phyloP scores from a whole-genome alignment of 2,797 vertebrate genomes.

The Luscinia luscinia region DNA sequence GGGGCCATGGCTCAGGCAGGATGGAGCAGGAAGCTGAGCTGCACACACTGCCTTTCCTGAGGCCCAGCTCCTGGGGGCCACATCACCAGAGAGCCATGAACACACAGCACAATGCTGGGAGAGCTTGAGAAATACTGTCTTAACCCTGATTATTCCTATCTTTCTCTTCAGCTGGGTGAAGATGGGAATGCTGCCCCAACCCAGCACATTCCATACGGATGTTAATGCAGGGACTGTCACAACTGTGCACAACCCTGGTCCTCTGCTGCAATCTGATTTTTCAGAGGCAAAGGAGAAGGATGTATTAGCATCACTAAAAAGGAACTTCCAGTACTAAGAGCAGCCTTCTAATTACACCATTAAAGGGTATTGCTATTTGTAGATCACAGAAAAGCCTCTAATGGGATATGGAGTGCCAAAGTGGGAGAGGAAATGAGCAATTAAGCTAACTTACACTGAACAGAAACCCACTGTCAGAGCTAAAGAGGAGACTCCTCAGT shows the following conservation, averaged over 20 bases:
- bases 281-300: not conserved
- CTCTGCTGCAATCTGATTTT: not conserved
- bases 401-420: constrained; percentile 54
- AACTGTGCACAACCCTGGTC: not conserved
- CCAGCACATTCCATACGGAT: not conserved
- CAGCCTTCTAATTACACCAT: constrained; percentile 46
- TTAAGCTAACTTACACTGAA: constrained; percentile 66
- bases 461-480: constrained; percentile 59
- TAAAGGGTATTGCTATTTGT: constrained; percentile 57
- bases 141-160: not conserved
- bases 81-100: not conserved
- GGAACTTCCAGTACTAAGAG: constrained; percentile 37
- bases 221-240: not conserved
- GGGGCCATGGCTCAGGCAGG: not conserved
- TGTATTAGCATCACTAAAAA: constrained; percentile 16
- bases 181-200: not conserved
- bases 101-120: not conserved
- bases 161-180: not conserved
- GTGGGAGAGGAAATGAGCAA: constrained; percentile 63
- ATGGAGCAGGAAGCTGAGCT: not conserved
- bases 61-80: not conserved
- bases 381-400: constrained; percentile 63
- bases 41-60: not conserved
- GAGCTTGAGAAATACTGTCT: not conserved
- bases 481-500: constrained; percentile 12